These are phyloP conservation scores for Trichomalopsis sarcophagae DNA, from an alignment of 1,140 invertebrate genomes.

Conservation along the genomic window DNA sequence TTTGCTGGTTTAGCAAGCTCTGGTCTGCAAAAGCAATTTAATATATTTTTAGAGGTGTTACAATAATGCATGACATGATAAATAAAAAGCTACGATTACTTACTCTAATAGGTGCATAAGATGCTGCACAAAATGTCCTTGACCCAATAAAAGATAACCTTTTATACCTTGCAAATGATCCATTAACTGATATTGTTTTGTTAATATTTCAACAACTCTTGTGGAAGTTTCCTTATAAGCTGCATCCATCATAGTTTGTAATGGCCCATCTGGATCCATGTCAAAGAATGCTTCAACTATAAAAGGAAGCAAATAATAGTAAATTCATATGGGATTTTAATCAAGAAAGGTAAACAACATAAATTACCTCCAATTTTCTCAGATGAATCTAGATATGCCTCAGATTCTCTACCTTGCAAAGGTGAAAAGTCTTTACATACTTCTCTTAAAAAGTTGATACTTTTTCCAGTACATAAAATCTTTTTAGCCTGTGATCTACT, in stretches of 20 bases:
- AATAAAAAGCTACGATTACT: slow-evolving; percentile 62
- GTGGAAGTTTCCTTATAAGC: slow-evolving; percentile 92
- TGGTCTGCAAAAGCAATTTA: slow-evolving; percentile 77
- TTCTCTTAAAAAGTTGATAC: slow-evolving; percentile 94
- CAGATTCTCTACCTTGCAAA: slow-evolving; percentile 81
- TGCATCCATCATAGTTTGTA: slow-evolving; percentile 86
- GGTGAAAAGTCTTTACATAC: slow-evolving; percentile 89
- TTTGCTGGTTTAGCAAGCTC: slow-evolving; percentile 93
- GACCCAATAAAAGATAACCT: slow-evolving; percentile 92
- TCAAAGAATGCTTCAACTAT: slow-evolving; percentile 81
- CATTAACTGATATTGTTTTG: slow-evolving; percentile 90
- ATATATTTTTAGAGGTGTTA: background rate
- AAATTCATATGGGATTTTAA: background rate
- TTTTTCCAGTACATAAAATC: slow-evolving; percentile 94
- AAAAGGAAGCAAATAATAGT: background rate
- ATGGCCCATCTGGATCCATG: slow-evolving; percentile 82
- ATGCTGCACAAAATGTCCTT: slow-evolving; percentile 96
- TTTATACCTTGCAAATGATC: slow-evolving; percentile 94
- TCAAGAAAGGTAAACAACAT: background rate
- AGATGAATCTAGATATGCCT: slow-evolving; percentile 75
- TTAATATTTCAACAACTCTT: slow-evolving; percentile 90
- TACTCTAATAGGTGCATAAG: slow-evolving; percentile 94
- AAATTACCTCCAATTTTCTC: slow-evolving; percentile 59
- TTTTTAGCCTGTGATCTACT: slow-evolving; percentile 83
- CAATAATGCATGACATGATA: background rate